Evolutionary conservation across 2,888 invertebrate species (phyloP).

Genomic region (Lepetodrilus schrolli): DNA sequence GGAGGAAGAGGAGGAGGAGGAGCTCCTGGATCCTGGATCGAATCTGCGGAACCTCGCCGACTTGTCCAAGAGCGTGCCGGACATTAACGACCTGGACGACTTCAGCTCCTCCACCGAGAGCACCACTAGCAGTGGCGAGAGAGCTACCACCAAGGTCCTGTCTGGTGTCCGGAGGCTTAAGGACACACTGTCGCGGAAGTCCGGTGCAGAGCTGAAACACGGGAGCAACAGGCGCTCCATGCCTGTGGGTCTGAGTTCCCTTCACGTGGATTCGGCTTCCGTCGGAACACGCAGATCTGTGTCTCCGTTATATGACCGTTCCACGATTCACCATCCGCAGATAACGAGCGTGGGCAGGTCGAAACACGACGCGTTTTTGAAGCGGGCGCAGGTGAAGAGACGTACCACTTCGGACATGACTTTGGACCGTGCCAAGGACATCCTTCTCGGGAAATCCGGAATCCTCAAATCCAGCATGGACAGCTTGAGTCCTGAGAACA

Average conservation of each 20-base stretch:
- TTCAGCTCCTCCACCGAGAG: conserved; percentile 34
- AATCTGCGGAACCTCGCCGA: conserved; percentile 39
- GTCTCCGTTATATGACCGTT: background rate
- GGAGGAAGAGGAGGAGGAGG: conserved; percentile 44
- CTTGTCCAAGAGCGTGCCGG: conserved; percentile 41
- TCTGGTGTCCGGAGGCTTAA: conserved; percentile 16
- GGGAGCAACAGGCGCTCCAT: conserved; percentile 9
- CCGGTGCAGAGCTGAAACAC: background rate
- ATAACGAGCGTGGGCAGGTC: conserved; percentile 39
- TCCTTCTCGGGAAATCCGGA: conserved; percentile 66
- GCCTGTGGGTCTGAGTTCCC: background rate
- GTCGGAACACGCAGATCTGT: background rate
- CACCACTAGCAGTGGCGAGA: conserved; percentile 33
- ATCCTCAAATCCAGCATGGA: conserved; percentile 43
- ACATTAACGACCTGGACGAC: conserved; percentile 44
- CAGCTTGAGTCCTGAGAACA: background rate
- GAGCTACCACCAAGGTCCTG: conserved; percentile 28
- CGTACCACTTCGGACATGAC: conserved; percentile 59
- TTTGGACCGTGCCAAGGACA: conserved; percentile 65
- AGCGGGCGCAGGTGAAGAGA: conserved; percentile 49
- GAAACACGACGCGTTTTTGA: conserved; percentile 48
- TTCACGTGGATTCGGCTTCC: conserved; percentile 28
- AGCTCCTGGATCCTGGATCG: conserved; percentile 18
- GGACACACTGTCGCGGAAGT: conserved; percentile 3
- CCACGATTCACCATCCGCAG: conserved; percentile 53